phyloP scores from a whole-genome alignment of 1,140 invertebrate species.

The Gyrodactylus bullatarudis region DNA sequence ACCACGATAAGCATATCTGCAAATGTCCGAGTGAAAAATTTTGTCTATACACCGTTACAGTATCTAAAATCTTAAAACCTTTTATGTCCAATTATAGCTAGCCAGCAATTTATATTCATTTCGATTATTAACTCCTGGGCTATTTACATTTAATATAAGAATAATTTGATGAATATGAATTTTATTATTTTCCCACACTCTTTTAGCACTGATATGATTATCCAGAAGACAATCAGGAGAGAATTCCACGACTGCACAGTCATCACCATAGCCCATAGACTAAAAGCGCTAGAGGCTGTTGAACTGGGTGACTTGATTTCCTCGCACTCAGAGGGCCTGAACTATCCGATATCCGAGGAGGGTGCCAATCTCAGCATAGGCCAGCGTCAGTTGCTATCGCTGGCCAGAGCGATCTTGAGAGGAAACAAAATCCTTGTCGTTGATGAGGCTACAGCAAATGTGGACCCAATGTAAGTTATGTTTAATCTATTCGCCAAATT shows the following conservation, averaged over 20 bases:
- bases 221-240: constrained; percentile 19
- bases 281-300: constrained; percentile 12
- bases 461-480: too few species aligned
- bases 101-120: too few species aligned
- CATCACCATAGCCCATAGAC: constrained; percentile 21
- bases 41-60: too few species aligned
- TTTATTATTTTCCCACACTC: neutral
- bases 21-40: too few species aligned
- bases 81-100: too few species aligned
- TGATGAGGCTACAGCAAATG: constrained; percentile 22
- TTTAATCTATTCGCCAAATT: too few species aligned
- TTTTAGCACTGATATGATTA: constrained; percentile 19
- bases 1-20: too few species aligned
- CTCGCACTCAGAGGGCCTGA: neutral
- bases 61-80: too few species aligned
- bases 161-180: neutral
- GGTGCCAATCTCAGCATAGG: constrained; percentile 18
- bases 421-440: constrained; percentile 41
- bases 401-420: constrained; percentile 25
- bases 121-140: too few species aligned
- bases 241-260: constrained; percentile 20
- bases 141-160: too few species aligned
- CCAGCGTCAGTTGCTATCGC: constrained; percentile 25
- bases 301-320: constrained; percentile 14
- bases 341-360: constrained; percentile 3